phyloP scores from a whole-genome alignment of 2,888 invertebrate genomes.

The Harpalus rufipes region DNA sequence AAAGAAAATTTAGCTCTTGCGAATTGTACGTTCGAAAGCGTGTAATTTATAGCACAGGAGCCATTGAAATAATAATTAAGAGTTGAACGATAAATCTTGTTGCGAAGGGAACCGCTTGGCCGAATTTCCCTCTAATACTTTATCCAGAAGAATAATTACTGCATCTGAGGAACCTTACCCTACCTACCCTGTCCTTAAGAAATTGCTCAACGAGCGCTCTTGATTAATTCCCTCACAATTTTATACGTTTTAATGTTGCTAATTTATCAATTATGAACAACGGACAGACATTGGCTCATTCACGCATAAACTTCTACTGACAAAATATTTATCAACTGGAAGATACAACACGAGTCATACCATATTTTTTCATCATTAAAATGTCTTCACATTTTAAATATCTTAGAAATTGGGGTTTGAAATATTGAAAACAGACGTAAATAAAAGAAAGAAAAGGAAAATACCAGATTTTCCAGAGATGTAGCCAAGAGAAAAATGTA shows the following conservation, averaged over 20 bases:
- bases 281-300: constrained; percentile 16
- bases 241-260: constrained; percentile 66
- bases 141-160: constrained; percentile 67
- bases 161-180: constrained; percentile 46
- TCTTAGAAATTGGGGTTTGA: background rate
- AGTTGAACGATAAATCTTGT: constrained; percentile 65
- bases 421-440: background rate
- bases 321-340: constrained; percentile 29
- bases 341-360: background rate
- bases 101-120: constrained; percentile 64
- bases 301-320: constrained; percentile 25
- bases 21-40: constrained; percentile 48
- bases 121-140: constrained; percentile 67
- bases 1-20: background rate
- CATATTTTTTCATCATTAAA: constrained; percentile 27
- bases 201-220: constrained; percentile 61
- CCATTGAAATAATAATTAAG: constrained; percentile 67
- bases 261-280: constrained; percentile 65
- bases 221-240: constrained; percentile 65
- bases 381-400: background rate
- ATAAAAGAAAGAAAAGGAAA: background rate
- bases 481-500: background rate
- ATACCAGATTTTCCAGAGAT: background rate
- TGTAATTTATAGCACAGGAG: constrained; percentile 59
- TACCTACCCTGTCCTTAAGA: constrained; percentile 59